Base-by-base conservation (phyloP, 2,888 invertebrate genomes). In the Acrobasis suavella region DNA sequence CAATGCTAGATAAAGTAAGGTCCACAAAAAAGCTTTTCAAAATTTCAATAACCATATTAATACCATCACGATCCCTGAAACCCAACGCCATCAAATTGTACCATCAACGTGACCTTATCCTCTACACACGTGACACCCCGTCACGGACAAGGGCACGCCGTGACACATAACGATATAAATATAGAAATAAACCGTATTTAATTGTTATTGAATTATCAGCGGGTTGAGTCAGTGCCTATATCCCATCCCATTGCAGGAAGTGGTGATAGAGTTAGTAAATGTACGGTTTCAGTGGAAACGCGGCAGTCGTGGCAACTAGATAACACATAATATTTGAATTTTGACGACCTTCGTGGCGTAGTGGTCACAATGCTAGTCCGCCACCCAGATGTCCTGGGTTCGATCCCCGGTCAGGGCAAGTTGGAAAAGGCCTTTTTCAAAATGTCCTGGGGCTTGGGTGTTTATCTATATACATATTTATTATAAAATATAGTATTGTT, bases 171-270 rank as follows among this genome's bases (percentile, higher is more conserved):
- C 8, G 32, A 46, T 14, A 46, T 46, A 10, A 46, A 46, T 46
- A 46, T 14, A 46, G 14, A 12, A 14, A 7, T 46, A 46, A 46
- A 46, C 46, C n/a, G 46, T 14, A 46, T 14, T n/a, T 12, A 46
- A 46, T 6, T 14, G n/a, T 32, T 32, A 32, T 32, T 2, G 14
- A 46, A 46, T 46, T n/a, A 46, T 46, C 46, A 46, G 46, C 46
- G 8, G 32, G 32, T 7, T 46, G 46, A 46, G 46, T 46, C 46
- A 46, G 22, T 52, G 32, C 52, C 32, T 52, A 32, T n/a, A 52
- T 52, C 52, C 52, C 32, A 52, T 52, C 52, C 52, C 32, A n/a
- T 32, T 14, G 14, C 52, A 52, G 52, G 52, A 52, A 52, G 32
- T 46, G 3, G 1, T 22, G 32, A 52, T 52, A 51, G 10, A 22